phyloP scores from a whole-genome alignment of 2,113 vertebrate species.

The Ondatra zibethicus region DNA sequence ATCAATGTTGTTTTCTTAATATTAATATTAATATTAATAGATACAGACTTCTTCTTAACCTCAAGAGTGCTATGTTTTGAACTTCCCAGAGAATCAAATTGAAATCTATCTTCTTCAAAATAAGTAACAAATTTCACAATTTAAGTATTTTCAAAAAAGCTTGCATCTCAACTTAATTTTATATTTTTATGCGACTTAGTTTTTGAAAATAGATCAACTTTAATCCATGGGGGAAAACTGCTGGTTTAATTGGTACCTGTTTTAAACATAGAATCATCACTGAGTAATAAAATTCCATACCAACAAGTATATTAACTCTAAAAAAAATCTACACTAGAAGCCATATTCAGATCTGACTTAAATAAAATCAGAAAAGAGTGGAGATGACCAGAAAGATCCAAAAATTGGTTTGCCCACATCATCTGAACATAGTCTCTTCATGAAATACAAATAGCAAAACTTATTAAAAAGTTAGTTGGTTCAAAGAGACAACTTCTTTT shows the following conservation, averaged over 20 bases:
- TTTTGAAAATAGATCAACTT: slow-evolving; percentile 55
- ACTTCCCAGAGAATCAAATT: slow-evolving; percentile 35
- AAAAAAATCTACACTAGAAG: slow-evolving; percentile 63
- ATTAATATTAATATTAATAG: slow-evolving; percentile 41
- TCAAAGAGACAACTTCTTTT: slow-evolving; percentile 77
- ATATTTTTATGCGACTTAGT: slow-evolving; percentile 61
- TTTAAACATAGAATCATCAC: slow-evolving; percentile 48
- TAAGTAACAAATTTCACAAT: slow-evolving; percentile 47
- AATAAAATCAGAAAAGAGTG: slow-evolving; percentile 74
- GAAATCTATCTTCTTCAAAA: slow-evolving; percentile 60
- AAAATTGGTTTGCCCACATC: slow-evolving; percentile 57
- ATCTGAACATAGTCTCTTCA: slow-evolving; percentile 73
- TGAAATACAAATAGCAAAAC: slow-evolving; percentile 71
- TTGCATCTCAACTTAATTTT: slow-evolving; percentile 1
- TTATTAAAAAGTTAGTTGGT: slow-evolving; percentile 79
- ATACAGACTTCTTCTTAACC: neutral
- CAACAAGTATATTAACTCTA: slow-evolving; percentile 56
- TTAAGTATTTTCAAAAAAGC: slow-evolving; percentile 39
- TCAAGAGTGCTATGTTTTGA: slow-evolving; percentile 6
- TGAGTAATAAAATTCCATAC: slow-evolving; percentile 58
- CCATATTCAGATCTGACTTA: slow-evolving; percentile 63
- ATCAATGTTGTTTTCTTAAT: slow-evolving; percentile 39
- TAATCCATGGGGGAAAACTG: slow-evolving; percentile 53
- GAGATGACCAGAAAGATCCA: slow-evolving; percentile 64
- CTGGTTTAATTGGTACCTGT: slow-evolving; percentile 47